Conservation (phyloP, 2,113 vertebrate species). For the Neolamprologus caudopunctatus region DNA sequence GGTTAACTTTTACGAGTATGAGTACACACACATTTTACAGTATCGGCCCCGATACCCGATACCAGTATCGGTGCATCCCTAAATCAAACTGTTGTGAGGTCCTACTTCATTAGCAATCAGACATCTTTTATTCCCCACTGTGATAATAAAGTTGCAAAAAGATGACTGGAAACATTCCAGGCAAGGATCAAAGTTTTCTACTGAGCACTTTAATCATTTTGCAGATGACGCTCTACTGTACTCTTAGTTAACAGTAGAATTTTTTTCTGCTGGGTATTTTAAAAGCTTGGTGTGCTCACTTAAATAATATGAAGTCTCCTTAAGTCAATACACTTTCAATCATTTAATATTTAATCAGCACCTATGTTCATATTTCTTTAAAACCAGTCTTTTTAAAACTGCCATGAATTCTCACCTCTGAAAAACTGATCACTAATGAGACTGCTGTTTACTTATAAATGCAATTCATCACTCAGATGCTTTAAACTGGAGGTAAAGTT, state of each 20-base stretch:
- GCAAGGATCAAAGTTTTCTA: not conserved
- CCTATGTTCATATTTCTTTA: not conserved
- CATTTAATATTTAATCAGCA: not conserved
- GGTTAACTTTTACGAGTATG: too few relatives aligned
- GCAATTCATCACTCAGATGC: not conserved
- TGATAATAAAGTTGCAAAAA: accelerated
- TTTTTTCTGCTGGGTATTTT: not conserved
- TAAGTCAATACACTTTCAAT: not conserved
- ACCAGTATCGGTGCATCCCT: too few relatives aligned
- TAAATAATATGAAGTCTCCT: not conserved
- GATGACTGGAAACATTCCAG: not conserved
- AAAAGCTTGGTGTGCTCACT: not conserved
- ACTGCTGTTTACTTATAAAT: not conserved
- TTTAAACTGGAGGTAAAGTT: not conserved
- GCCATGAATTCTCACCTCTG: not conserved
- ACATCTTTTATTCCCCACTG: not conserved
- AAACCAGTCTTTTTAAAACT: accelerated
- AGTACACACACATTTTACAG: too few relatives aligned
- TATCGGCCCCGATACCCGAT: too few relatives aligned
- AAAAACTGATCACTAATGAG: not conserved
- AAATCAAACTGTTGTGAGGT: not conserved
- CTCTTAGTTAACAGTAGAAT: accelerated
- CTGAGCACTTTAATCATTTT: not conserved
- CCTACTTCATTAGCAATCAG: accelerated
- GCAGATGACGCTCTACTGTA: not conserved